Evolutionary conservation across 2,888 invertebrate genomes (phyloP).

Genomic region (Sceliomorpha sp.): DNA sequence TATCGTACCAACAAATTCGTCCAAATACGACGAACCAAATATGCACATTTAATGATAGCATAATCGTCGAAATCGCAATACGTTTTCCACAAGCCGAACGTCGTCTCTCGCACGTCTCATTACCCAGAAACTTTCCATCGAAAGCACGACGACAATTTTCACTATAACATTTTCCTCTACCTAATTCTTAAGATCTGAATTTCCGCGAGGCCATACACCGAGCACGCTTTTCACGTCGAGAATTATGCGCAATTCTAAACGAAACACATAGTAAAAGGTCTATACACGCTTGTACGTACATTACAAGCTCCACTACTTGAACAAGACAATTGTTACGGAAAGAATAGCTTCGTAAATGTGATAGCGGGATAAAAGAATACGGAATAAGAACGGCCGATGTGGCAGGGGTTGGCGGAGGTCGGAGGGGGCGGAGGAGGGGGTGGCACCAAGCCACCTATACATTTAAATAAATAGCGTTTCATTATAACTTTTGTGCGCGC

Average conservation of each 20-base stretch:
- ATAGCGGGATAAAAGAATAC: slow-evolving; percentile 73
- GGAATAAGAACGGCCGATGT: slow-evolving; percentile 66
- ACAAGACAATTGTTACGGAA: slow-evolving; percentile 69
- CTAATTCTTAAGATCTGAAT: slow-evolving; percentile 5
- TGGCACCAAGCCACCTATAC: slow-evolving; percentile 68
- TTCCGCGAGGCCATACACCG: background rate
- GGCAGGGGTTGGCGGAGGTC: slow-evolving; percentile 23
- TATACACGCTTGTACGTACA: slow-evolving; percentile 35
- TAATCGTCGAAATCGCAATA: no score
- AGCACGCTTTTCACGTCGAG: background rate
- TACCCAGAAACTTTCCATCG: no score
- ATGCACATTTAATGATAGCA: no score
- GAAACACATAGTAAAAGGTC: slow-evolving; percentile 27
- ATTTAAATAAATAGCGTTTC: slow-evolving; percentile 79
- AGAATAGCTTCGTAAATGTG: slow-evolving; percentile 72
- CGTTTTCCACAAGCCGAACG: no score
- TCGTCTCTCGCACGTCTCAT: no score
- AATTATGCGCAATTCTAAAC: slow-evolving; percentile 24
- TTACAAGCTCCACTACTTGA: slow-evolving; percentile 54
- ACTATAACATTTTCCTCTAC: no score
- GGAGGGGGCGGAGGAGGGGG: slow-evolving; percentile 36
- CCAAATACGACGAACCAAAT: no score
- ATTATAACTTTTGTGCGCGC: slow-evolving; percentile 78
- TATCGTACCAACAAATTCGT: no score
- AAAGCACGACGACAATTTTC: no score